Conservation (phyloP, 2,888 invertebrate genomes). For the Tenthredo livida region DNA sequence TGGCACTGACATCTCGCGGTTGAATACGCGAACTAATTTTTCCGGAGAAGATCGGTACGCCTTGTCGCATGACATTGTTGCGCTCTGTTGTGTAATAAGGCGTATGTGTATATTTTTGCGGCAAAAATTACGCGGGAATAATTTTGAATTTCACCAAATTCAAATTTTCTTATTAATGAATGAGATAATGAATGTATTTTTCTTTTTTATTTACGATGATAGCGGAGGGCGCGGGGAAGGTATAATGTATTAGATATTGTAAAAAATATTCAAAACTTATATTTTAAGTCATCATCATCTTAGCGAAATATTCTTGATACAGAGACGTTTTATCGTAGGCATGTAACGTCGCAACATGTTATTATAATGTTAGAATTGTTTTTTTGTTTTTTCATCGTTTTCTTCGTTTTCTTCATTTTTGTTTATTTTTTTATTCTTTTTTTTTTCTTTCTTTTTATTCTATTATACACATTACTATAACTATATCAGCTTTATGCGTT, state of each 20-base stretch:
- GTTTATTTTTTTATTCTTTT: too few species aligned
- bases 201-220: too few species aligned
- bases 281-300: constrained; percentile 73
- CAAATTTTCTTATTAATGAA: too few species aligned
- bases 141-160: too few species aligned
- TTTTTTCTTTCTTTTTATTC: too few species aligned
- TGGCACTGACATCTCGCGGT: neutral
- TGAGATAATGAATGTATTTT: too few species aligned
- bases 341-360: constrained; percentile 30
- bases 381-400: constrained; percentile 46
- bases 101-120: too few species aligned
- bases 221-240: neutral
- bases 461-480: constrained; percentile 53
- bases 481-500: constrained; percentile 64
- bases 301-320: constrained; percentile 72
- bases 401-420: neutral
- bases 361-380: neutral
- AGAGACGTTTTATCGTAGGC: constrained; percentile 64
- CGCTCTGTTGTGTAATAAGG: too few species aligned
- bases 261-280: constrained; percentile 78
- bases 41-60: too few species aligned
- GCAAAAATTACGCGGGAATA: too few species aligned
- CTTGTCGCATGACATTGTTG: too few species aligned
- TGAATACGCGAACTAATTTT: too few species aligned
- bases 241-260: constrained; percentile 62